These are phyloP conservation scores for Ptilonorhynchus violaceus DNA, from an alignment of 2,113 vertebrate genomes.

Conservation along the genomic window DNA sequence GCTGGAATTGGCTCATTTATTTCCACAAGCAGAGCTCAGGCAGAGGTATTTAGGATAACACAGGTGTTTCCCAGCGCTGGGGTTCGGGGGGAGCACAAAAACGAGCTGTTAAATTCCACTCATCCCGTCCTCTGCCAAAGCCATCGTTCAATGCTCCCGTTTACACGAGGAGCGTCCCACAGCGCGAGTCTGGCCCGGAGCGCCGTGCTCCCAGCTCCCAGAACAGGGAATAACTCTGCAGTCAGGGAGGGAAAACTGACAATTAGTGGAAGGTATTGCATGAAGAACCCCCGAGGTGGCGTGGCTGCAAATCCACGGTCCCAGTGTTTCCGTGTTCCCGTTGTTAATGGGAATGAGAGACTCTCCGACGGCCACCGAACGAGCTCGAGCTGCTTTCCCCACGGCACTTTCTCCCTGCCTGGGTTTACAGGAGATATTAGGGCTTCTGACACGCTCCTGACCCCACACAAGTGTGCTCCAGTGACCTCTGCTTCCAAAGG, in stretches of 20 bases:
- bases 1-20: not conserved
- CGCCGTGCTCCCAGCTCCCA: not conserved
- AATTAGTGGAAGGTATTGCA: not conserved
- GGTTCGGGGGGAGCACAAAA: not conserved
- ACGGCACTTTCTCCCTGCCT: not conserved
- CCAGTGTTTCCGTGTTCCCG: not conserved
- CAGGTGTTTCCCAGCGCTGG: not conserved
- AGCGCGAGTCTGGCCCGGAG: not conserved
- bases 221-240: not conserved
- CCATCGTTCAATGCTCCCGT: not conserved
- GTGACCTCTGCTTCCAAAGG: not conserved
- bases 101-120: slow-evolving; percentile 13
- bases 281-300: not conserved
- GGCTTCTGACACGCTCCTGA: not conserved
- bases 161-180: not conserved
- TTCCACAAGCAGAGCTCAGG: not conserved
- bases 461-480: not conserved
- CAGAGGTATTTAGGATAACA: not conserved
- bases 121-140: not conserved
- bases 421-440: not conserved
- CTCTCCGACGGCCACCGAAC: not conserved
- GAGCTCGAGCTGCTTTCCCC: not conserved
- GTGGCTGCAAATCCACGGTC: not conserved
- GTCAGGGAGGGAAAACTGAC: not conserved
- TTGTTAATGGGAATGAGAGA: fast-evolving